Conservation (phyloP, 2,888 invertebrate genomes). For the Morpho helenor region DNA sequence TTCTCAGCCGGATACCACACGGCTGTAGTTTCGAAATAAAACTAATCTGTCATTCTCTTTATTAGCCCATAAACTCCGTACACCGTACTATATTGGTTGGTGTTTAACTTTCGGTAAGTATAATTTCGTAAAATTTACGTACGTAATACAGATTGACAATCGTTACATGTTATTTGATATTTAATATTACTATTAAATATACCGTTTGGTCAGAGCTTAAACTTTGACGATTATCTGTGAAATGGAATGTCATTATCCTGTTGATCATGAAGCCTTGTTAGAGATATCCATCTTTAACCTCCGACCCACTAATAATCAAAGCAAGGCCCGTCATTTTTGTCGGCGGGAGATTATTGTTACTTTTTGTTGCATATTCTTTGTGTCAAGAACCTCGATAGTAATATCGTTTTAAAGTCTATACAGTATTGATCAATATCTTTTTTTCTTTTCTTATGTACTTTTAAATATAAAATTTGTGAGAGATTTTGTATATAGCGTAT, state of each 20-base stretch:
- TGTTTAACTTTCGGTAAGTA: too few species aligned
- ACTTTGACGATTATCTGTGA: conserved; percentile 24
- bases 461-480: too few species aligned
- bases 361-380: conserved; percentile 45
- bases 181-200: background rate
- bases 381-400: conserved; percentile 23
- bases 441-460: background rate
- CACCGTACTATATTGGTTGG: too few species aligned
- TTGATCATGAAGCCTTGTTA: conserved; percentile 24
- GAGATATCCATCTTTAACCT: conserved; percentile 65
- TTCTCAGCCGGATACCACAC: too few species aligned
- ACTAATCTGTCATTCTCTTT: too few species aligned
- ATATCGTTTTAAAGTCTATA: conserved; percentile 13
- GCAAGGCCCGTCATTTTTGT: conserved; percentile 49
- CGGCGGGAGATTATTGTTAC: conserved; percentile 50
- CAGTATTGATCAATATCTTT: conserved; percentile 5
- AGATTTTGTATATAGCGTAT: too few species aligned
- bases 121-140: too few species aligned
- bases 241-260: conserved; percentile 30
- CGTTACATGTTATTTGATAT: background rate
- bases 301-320: conserved; percentile 66
- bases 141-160: too few species aligned
- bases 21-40: too few species aligned
- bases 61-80: too few species aligned
- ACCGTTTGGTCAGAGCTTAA: background rate